Percentiles rank a stretch among this genome's conserved stretches.
These are phyloP conservation scores for Gymnothorax reevesii DNA, from an alignment of 2,797 vertebrate species.

Conservation along the genomic window DNA sequence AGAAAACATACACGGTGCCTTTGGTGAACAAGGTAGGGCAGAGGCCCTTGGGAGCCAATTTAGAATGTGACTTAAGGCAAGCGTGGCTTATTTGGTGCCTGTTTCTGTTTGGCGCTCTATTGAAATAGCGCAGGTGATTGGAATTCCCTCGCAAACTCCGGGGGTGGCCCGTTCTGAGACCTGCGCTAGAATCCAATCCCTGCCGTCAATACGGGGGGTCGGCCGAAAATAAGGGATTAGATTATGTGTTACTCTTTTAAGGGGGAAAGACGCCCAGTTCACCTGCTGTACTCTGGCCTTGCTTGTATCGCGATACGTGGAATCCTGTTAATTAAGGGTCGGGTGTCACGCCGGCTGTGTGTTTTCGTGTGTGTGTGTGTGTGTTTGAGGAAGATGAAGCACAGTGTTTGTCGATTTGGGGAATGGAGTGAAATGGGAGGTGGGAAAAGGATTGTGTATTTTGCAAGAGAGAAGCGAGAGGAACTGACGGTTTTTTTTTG, in stretches of 20 bases:
- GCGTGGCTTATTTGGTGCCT: constrained; percentile 60
- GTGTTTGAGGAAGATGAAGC: constrained; percentile 28
- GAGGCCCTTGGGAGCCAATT: constrained; percentile 91
- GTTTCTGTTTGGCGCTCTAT: constrained; percentile 75
- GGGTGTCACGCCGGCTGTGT: constrained; percentile 52
- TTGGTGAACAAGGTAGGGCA: constrained; percentile 87
- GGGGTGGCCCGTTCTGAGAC: constrained; percentile 64
- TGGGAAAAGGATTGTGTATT: neutral
- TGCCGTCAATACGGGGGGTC: constrained; percentile 37
- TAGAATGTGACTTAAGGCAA: constrained; percentile 92
- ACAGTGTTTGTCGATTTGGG: constrained; percentile 26
- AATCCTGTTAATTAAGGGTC: constrained; percentile 60
- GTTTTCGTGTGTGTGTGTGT: constrained; percentile 13
- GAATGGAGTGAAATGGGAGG: constrained; percentile 24
- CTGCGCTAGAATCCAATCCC: constrained; percentile 52
- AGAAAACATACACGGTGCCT: constrained; percentile 85
- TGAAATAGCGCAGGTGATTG: constrained; percentile 69
- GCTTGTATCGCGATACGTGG: constrained; percentile 62
- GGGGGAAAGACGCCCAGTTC: constrained; percentile 58
- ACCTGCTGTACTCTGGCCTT: constrained; percentile 61
- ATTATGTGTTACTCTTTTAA: constrained; percentile 60
- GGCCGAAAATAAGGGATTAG: constrained; percentile 48
- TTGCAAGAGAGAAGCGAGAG: neutral
- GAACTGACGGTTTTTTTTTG: neutral
- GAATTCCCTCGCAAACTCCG: constrained; percentile 58